Conservation (phyloP, 1,140 invertebrate genomes). For the Drosophila nannoptera region DNA sequence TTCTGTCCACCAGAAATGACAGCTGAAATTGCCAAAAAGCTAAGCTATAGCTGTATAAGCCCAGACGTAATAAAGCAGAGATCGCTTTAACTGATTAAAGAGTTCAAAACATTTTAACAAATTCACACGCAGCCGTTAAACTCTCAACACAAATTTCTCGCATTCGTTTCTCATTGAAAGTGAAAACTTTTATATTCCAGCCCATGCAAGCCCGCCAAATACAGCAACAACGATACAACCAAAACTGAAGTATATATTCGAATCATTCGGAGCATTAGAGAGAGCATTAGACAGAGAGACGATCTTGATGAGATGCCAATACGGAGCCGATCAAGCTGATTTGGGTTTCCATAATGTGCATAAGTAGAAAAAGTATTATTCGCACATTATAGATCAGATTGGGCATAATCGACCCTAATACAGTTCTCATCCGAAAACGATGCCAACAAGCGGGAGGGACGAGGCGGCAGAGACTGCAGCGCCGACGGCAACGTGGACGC, state of each 20-base stretch:
- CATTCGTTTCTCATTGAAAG: constrained; percentile 58
- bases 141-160: constrained; percentile 50
- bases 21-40: no score
- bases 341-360: no score
- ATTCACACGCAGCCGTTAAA: constrained; percentile 70
- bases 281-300: no score
- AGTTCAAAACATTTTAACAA: constrained; percentile 24
- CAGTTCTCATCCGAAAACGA: constrained; percentile 57
- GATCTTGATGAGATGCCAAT: no score
- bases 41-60: not conserved
- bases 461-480: constrained; percentile 15
- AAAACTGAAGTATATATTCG: constrained; percentile 15
- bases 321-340: no score
- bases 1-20: no score
- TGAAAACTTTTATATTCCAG: constrained; percentile 43
- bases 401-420: constrained; percentile 19
- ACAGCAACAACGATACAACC: no score
- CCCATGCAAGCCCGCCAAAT: not conserved
- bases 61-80: not conserved
- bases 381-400: not conserved
- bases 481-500: not conserved
- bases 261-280: not conserved
- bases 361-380: no score
- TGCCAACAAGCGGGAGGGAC: constrained; percentile 15
- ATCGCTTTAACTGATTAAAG: constrained; percentile 1